Evolutionary conservation across 2,797 vertebrate species (phyloP).

Genomic region (Columba guinea): DNA sequence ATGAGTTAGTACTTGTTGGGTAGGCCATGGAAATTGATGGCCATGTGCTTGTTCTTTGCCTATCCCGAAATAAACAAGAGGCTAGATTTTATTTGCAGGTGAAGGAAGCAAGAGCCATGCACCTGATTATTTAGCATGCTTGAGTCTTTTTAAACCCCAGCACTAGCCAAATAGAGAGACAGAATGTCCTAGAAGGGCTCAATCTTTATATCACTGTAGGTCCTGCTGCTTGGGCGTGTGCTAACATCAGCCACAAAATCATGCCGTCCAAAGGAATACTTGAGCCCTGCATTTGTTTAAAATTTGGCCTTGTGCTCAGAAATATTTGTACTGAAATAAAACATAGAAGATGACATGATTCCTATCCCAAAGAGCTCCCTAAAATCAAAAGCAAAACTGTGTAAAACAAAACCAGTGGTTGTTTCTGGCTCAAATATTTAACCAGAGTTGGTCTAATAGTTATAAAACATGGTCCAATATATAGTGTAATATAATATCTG

Average conservation of each 20-base stretch:
- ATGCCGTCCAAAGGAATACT: background rate
- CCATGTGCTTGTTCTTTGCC: background rate
- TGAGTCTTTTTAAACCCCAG: background rate
- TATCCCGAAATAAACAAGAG: background rate
- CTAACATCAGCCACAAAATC: background rate
- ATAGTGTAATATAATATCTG: background rate
- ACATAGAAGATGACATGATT: constrained; percentile 25
- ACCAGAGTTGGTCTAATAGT: background rate
- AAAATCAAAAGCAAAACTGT: constrained; percentile 27
- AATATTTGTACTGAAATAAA: constrained; percentile 32
- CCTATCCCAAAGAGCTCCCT: background rate
- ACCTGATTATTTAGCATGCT: background rate
- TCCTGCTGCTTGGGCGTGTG: background rate
- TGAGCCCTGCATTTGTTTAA: constrained; percentile 32
- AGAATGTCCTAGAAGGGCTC: background rate
- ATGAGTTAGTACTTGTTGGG: background rate
- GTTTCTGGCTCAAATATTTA: constrained; percentile 4
- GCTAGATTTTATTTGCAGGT: background rate
- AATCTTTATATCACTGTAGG: fast-evolving
- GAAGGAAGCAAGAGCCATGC: background rate
- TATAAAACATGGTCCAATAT: background rate
- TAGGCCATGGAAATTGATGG: fast-evolving
- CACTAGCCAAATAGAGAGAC: background rate
- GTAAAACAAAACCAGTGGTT: constrained; percentile 12
- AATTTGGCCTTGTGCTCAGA: constrained; percentile 2